Conservation (phyloP, 2,888 invertebrate genomes). For the Argyresthia albistria region DNA sequence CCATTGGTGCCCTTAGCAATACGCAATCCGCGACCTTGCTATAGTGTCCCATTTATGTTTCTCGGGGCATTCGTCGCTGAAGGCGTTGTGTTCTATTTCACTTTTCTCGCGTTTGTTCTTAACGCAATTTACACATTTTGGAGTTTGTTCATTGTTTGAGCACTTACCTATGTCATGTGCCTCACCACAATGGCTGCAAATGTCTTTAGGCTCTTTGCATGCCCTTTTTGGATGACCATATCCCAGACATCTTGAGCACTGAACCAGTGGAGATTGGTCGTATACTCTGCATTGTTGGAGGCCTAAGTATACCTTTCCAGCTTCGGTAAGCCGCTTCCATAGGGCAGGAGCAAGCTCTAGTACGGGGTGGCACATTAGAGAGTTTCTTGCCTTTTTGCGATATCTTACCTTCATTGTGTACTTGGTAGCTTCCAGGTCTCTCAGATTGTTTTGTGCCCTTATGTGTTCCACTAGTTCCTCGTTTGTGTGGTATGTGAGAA, state of each 20-base stretch:
- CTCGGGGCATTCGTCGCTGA: constrained; percentile 7
- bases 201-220: constrained; percentile 7
- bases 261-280: constrained; percentile 11
- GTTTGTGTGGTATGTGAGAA: too few relatives aligned
- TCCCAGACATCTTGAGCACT: constrained; percentile 15
- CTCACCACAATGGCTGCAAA: constrained; percentile 11
- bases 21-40: constrained; percentile 8
- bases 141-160: background rate
- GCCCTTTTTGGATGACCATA: constrained; percentile 10
- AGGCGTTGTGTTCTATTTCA: constrained; percentile 13
- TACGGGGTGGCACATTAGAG: too few relatives aligned
- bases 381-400: constrained; percentile 4
- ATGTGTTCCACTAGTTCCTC: background rate
- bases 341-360: constrained; percentile 7
- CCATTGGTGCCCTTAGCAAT: constrained; percentile 10
- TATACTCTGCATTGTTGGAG: constrained; percentile 3
- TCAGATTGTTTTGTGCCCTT: constrained; percentile 2
- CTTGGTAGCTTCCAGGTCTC: background rate
- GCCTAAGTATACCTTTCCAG: background rate
- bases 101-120: too few relatives aligned
- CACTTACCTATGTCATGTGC: constrained; percentile 1
- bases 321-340: constrained; percentile 1
- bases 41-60: constrained; percentile 12
- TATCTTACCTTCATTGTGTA: background rate
- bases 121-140: too few relatives aligned